These are phyloP conservation scores for Maniola hyperantus DNA, from an alignment of 2,888 invertebrate species.

Conservation along the genomic window DNA sequence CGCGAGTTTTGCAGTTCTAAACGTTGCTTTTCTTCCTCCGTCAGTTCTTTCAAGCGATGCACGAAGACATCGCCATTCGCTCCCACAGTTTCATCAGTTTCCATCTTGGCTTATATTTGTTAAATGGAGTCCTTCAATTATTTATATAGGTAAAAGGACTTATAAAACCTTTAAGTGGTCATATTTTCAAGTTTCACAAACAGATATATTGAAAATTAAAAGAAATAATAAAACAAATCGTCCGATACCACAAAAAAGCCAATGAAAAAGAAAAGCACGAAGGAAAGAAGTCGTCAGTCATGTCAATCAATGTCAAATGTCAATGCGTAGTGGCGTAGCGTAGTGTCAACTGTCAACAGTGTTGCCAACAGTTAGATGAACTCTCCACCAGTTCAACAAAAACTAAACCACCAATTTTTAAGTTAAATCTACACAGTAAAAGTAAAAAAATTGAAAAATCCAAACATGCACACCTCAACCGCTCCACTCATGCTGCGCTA, in stretches of 20 bases:
- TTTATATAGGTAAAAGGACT: not conserved
- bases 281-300: too few relatives aligned
- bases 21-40: conserved; percentile 83
- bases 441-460: too few relatives aligned
- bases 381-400: too few relatives aligned
- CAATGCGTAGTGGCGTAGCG: too few relatives aligned
- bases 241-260: not conserved
- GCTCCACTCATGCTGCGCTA: too few relatives aligned
- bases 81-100: conserved; percentile 57
- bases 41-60: conserved; percentile 77
- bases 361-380: too few relatives aligned
- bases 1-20: conserved; percentile 86
- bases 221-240: not conserved
- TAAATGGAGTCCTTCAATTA: not conserved
- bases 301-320: too few relatives aligned
- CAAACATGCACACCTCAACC: too few relatives aligned
- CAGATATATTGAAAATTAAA: not conserved
- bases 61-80: conserved; percentile 58
- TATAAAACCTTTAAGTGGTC: not conserved
- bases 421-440: too few relatives aligned
- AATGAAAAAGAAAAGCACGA: too few relatives aligned
- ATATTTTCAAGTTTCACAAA: conserved; percentile 1
- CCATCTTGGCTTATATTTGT: conserved; percentile 52
- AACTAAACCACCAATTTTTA: too few relatives aligned
- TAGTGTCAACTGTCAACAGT: too few relatives aligned